Evolutionary conservation across 1,140 invertebrate species (phyloP).

Genomic region (Eurytemora carolleeae): DNA sequence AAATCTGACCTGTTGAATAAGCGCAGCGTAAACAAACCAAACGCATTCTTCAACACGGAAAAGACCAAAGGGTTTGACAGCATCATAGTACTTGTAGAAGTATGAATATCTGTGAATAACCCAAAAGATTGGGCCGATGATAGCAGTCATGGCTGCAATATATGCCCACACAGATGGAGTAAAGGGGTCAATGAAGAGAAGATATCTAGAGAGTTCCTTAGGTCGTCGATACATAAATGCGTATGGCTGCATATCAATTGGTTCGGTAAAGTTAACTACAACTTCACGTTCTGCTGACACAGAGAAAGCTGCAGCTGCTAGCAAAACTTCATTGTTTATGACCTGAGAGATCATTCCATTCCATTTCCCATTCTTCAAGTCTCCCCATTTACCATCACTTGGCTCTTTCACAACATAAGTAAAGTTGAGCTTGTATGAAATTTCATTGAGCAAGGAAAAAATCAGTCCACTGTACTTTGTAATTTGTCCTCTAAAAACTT

Average conservation of each 20-base stretch:
- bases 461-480: conserved; percentile 42
- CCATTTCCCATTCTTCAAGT: conserved; percentile 17
- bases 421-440: conserved; percentile 59
- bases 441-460: conserved; percentile 54
- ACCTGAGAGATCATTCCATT: conserved; percentile 22
- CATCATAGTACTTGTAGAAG: conserved; percentile 36
- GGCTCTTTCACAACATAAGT: conserved; percentile 29
- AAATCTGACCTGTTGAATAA: conserved; percentile 78
- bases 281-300: conserved; percentile 37
- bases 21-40: conserved; percentile 73
- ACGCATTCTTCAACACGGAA: conserved; percentile 50
- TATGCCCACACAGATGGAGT: conserved; percentile 43
- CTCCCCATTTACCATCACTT: conserved; percentile 14
- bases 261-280: conserved; percentile 52
- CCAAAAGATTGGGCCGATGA: conserved; percentile 58
- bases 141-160: conserved; percentile 42
- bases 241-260: conserved; percentile 55
- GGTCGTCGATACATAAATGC: conserved; percentile 52
- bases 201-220: conserved; percentile 47
- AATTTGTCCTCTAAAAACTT: conserved; percentile 33
- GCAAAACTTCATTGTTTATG: conserved; percentile 31
- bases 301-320: conserved; percentile 50
- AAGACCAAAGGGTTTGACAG: conserved; percentile 33
- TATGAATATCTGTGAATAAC: conserved; percentile 47
- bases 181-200: conserved; percentile 66